A percentile compares a stretch with the other conserved stretches of the same genome.
Conservation (phyloP, 2,888 invertebrate species). For the Coelopa pilipes region DNA sequence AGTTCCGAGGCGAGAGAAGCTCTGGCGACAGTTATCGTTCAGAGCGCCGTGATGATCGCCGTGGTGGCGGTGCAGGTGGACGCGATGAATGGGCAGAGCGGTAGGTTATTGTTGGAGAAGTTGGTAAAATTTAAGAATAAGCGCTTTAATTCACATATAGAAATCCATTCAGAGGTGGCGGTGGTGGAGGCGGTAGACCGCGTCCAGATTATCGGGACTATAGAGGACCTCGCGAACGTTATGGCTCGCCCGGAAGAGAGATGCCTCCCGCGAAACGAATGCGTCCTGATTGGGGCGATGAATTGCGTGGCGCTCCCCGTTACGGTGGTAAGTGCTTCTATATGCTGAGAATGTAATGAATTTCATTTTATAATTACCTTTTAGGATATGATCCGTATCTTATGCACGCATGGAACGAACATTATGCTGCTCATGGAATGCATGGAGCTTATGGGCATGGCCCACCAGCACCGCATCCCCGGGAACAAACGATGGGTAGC, state of each 20-base stretch:
- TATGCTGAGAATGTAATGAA: background rate
- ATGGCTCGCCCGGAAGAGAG: conserved; percentile 79
- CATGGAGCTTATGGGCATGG: conserved; percentile 54
- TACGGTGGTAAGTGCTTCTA: conserved; percentile 64
- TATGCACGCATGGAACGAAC: conserved; percentile 65
- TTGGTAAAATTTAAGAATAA: background rate
- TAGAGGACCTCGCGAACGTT: conserved; percentile 77
- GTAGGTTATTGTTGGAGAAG: conserved; percentile 48
- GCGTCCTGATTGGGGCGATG: conserved; percentile 77
- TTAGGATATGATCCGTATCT: conserved; percentile 65
- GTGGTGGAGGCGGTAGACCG: conserved; percentile 68
- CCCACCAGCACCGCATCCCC: conserved; percentile 49
- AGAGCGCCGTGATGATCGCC: conserved; percentile 77
- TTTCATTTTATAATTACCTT: background rate
- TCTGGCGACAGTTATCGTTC: conserved; percentile 76
- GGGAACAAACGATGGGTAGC: conserved; percentile 55
- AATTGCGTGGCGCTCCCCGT: conserved; percentile 62
- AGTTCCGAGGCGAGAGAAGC: conserved; percentile 90
- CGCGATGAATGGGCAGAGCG: conserved; percentile 82
- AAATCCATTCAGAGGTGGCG: conserved; percentile 68
- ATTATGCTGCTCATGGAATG: conserved; percentile 61
- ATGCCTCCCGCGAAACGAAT: conserved; percentile 82
- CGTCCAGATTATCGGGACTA: conserved; percentile 82
- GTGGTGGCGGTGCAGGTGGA: conserved; percentile 64
- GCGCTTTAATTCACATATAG: conserved; percentile 10